A percentile compares a stretch with the other conserved stretches of the same genome.
These are phyloP conservation scores for Sparidentex hasta DNA, from an alignment of 2,797 vertebrate genomes.

Conservation along the genomic window DNA sequence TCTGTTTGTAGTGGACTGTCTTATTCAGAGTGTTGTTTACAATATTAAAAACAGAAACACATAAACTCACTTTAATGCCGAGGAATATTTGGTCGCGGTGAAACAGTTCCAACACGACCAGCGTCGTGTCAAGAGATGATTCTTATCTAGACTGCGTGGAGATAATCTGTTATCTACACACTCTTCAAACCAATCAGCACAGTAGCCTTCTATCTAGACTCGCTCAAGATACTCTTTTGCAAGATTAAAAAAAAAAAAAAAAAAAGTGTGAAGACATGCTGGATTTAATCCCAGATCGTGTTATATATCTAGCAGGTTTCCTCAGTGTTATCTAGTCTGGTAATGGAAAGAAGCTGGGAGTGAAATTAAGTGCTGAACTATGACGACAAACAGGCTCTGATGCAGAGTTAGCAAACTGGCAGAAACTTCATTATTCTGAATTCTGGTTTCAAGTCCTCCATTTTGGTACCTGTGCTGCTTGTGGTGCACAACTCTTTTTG, in stretches of 20 bases:
- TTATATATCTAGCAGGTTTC: slow-evolving; percentile 3
- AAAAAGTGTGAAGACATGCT: slow-evolving; percentile 23
- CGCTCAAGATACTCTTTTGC: slow-evolving; percentile 26
- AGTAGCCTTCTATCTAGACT: slow-evolving; percentile 50
- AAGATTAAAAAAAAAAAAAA: slow-evolving; percentile 3
- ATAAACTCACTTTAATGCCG: slow-evolving; percentile 14
- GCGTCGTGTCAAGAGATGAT: background rate
- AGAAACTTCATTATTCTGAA: slow-evolving; percentile 3
- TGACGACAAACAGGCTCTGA: slow-evolving; percentile 19
- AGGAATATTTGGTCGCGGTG: slow-evolving; percentile 39
- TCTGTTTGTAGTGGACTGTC: background rate
- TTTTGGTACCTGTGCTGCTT: slow-evolving; percentile 59
- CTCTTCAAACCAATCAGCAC: slow-evolving; percentile 64
- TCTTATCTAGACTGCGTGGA: slow-evolving; percentile 26
- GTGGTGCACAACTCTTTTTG: slow-evolving; percentile 19
- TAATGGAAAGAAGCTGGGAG: slow-evolving; percentile 19
- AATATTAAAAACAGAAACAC: background rate
- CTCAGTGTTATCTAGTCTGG: slow-evolving; percentile 11
- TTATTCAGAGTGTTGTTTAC: background rate
- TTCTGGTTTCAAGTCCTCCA: slow-evolving; percentile 42
- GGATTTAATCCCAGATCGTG: slow-evolving; percentile 8
- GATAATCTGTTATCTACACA: slow-evolving; percentile 41
- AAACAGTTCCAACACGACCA: slow-evolving; percentile 48
- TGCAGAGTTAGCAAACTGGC: slow-evolving; percentile 37
- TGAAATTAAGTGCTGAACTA: slow-evolving; percentile 34